A percentile compares a stretch with the other conserved stretches of the same genome.
Conservation (phyloP, 2,113 vertebrate genomes). For the Neolamprologus tretocephalus region DNA sequence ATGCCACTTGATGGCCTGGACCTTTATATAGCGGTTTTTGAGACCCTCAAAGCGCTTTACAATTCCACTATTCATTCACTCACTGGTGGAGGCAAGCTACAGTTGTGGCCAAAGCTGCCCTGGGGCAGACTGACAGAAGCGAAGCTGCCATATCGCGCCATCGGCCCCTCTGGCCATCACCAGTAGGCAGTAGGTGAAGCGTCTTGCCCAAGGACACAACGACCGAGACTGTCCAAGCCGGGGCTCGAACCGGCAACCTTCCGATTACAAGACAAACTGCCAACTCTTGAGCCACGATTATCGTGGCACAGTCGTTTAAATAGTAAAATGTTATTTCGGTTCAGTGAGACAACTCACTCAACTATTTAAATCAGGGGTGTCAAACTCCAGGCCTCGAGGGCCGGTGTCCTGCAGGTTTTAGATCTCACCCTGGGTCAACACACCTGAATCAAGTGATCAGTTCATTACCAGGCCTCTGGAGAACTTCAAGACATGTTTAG, state of each 20-base stretch:
- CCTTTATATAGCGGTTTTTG: neutral
- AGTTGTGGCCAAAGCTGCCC: neutral
- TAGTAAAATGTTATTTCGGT: neutral
- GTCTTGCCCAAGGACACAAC: neutral
- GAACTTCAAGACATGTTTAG: no score
- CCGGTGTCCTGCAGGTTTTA: no score
- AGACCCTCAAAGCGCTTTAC: rapidly evolving
- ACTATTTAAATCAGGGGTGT: neutral
- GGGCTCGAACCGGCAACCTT: neutral
- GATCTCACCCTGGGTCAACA: no score
- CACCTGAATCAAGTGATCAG: no score
- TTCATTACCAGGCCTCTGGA: no score
- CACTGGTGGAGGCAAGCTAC: no score
- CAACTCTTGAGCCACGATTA: neutral
- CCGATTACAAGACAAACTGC: neutral
- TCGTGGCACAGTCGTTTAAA: rapidly evolving
- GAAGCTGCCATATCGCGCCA: rapidly evolving
- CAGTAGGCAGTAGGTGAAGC: neutral
- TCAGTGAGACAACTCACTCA: neutral
- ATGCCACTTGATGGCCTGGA: neutral
- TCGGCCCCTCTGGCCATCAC: neutral
- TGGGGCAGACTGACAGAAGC: neutral
- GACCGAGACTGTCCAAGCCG: rapidly evolving
- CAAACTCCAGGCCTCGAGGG: no score
- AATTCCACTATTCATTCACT: neutral